Base-by-base conservation (phyloP, 2,113 vertebrate species). In the Mystacornis crossleyi region DNA sequence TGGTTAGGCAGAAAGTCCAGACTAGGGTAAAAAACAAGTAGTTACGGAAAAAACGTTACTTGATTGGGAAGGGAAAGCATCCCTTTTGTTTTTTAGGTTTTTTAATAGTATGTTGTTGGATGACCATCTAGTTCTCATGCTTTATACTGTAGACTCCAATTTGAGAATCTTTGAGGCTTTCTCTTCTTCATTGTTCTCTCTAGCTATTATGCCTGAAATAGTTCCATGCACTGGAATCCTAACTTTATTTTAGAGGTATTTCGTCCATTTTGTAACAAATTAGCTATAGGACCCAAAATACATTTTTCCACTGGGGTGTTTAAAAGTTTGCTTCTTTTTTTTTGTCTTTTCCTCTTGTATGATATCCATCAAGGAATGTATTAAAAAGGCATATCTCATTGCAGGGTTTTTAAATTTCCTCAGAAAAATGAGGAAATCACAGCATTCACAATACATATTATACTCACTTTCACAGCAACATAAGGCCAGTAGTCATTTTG, bases 311-410 rank as follows among this genome's bases (percentile, higher is more conserved):
- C 10, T 43, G 50, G 8, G 1, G 8, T 16, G 4, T 25, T 74
- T 16, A n/a, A 36, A 38, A 16, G 5, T 14, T 26, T 13, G 24
- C 2, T 19, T 38, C 1, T 16, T 66, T 28, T 24, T 45, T 21
- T n/a, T 18, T 20, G 0, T 4, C 47, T 57, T 20, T 34, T 16
- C 15, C 23, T 47, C 17, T 67, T 9, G 2, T 3, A 24, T 17
- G 4, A 20, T 36, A 42, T 43, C 36, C 38, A 6, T 53, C 47
- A 43, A 54, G 5, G 12, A 48, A 53, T 71, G 5, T 16, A 48
- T 61, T 75, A 14, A 42, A 61, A 64, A 43, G 60, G 1, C 10
- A 21, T 14, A 38, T 64, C 45, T 69, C 13, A 36, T 65, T 69
- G 5, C 2, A 71, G 67, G 16, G 16, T 12, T 8, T 60, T 86